Evolutionary conservation across 2,113 vertebrate species (phyloP), one percentile per base, ranked within the genome.

Genomic region (Numida meleagris): DNA sequence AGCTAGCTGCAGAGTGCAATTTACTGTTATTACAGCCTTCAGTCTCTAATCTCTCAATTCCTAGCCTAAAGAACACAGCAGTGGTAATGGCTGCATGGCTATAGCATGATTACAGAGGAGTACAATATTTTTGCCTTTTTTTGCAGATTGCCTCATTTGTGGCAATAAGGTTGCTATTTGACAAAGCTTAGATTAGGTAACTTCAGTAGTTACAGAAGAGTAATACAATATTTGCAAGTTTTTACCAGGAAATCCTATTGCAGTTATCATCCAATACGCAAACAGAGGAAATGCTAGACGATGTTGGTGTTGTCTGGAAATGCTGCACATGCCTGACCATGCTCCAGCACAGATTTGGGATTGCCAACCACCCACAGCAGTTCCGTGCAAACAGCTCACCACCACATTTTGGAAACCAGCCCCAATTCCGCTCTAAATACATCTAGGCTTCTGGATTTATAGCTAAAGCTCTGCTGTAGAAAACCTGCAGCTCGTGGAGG

Each of bases 31-130:
- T 94, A 75, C 65, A 92, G 57, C 62, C 48, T 82, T 81, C 61
- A 86, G 76, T 66, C 88, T 96, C 70, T 89, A 78, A 84, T 95
- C 86, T 95, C 86, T 82, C 53, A 72, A 20, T 89, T 95, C 88
- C 84, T 84, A 94, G 36, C 53, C 90, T 82, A 70, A 94, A 92
- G 94, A 93, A 95, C 90, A 67, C 70, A 80, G 29, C 42, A 40
- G 21, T 80, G 76, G 73, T 77, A 74, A 59, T 91, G 67, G 75
- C 68, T 88, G 62, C n/a, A 53, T 84, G 57, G 61, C 59, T 90
- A 61, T n/a, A 72, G 51, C 17, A 25, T 93, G 76, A 92, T 90
- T 94, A 93, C 43, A 96, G 88, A 74, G 42, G 36, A 1, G 2
- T 6, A 75, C 0, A 1, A 21, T 55, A 61, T 36, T 66, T 19